Conservation (phyloP, 2,113 vertebrate genomes). For the Candoia aspera region DNA sequence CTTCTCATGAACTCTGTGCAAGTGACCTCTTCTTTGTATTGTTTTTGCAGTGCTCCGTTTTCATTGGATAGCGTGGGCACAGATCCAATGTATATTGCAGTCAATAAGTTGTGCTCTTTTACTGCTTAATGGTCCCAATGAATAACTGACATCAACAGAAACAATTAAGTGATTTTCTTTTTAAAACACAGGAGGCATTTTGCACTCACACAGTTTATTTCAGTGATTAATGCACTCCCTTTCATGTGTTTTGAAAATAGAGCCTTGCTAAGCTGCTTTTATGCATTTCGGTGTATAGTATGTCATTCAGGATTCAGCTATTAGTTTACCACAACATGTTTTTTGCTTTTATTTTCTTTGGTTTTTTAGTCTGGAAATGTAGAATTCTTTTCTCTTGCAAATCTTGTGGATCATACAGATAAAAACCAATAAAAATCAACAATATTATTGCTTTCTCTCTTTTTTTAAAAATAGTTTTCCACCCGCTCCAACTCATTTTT, state of each 20-base stretch:
- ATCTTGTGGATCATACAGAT: constrained; percentile 3
- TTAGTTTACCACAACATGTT: constrained; percentile 17
- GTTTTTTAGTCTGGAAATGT: constrained; percentile 37
- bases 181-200: constrained; percentile 17
- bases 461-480: neutral
- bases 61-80: constrained; percentile 59
- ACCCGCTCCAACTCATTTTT: neutral
- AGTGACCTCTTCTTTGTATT: constrained; percentile 68
- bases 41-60: constrained; percentile 62
- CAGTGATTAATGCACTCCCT: constrained; percentile 33
- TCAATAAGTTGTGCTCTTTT: constrained; percentile 48
- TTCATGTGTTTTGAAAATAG: constrained; percentile 1
- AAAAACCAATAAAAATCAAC: neutral
- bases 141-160: constrained; percentile 48
- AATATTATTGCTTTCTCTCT: neutral
- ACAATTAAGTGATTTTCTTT: constrained; percentile 43
- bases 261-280: neutral
- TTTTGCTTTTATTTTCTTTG: neutral
- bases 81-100: constrained; percentile 60
- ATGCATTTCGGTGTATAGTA: constrained; percentile 7
- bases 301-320: neutral
- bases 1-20: constrained; percentile 66
- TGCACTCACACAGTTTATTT: constrained; percentile 41
- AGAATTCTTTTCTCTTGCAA: constrained; percentile 22
- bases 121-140: constrained; percentile 46